Percentiles rank a stretch among this genome's conserved stretches.
phyloP scores from a whole-genome alignment of 2,888 invertebrate species.

The Liodrosophila aerea region DNA sequence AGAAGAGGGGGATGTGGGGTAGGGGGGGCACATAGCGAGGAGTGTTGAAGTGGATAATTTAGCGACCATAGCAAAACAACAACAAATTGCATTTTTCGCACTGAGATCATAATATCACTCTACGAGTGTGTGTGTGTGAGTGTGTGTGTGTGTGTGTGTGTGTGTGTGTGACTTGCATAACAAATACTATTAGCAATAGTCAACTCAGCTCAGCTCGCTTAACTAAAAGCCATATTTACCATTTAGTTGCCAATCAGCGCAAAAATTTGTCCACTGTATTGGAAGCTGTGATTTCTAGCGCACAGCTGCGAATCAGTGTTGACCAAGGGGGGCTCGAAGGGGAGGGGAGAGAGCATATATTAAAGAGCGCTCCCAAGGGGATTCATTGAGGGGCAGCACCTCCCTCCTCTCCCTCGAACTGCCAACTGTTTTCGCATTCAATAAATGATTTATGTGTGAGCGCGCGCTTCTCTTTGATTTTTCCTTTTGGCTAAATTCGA shows the following conservation, averaged over 20 bases:
- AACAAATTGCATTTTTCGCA: slow-evolving; percentile 63
- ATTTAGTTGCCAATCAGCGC: slow-evolving; percentile 56
- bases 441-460: slow-evolving; percentile 23
- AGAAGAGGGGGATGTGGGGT: neutral
- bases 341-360: neutral
- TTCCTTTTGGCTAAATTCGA: slow-evolving; percentile 44
- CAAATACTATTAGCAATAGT: slow-evolving; percentile 28
- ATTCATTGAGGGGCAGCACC: neutral
- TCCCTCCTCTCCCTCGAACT: neutral
- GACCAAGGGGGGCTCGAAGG: neutral
- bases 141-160: slow-evolving; percentile 14
- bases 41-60: slow-evolving; percentile 37
- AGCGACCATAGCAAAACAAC: slow-evolving; percentile 39
- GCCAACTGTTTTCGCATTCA: slow-evolving; percentile 23
- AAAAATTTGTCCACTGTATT: slow-evolving; percentile 39
- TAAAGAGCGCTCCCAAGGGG: neutral
- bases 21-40: neutral
- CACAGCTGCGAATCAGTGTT: slow-evolving; percentile 45
- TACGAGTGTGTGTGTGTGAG: slow-evolving; percentile 9
- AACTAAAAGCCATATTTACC: slow-evolving; percentile 48
- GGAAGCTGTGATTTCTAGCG: slow-evolving; percentile 48
- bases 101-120: slow-evolving; percentile 69
- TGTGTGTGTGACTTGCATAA: slow-evolving; percentile 47
- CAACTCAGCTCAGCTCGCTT: neutral
- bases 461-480: slow-evolving; percentile 55